phyloP scores from a whole-genome alignment of 2,888 invertebrate species.

The Parapristionchus giblindavisi region DNA sequence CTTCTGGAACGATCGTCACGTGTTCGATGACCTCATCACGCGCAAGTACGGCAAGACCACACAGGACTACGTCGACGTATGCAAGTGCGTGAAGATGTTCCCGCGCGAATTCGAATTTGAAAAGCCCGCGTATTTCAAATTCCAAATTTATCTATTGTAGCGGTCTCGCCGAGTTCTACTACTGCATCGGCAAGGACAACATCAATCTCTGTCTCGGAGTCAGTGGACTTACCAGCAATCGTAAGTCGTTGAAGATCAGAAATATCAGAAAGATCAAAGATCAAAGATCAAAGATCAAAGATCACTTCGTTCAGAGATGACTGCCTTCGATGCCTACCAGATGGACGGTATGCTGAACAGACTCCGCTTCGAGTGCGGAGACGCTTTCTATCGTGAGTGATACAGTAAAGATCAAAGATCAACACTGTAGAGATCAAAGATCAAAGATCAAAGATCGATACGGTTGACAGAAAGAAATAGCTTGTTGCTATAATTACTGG shows the following conservation, averaged over 20 bases:
- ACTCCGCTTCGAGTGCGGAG: conserved; percentile 37
- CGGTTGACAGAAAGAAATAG: too few relatives aligned
- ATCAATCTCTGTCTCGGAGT: conserved; percentile 34
- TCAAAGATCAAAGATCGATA: too few relatives aligned
- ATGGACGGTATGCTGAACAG: conserved; percentile 32
- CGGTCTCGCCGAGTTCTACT: conserved; percentile 33
- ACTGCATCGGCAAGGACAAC: conserved; percentile 31
- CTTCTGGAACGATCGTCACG: conserved; percentile 39
- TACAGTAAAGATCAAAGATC: too few relatives aligned
- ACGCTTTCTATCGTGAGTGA: conserved; percentile 30
- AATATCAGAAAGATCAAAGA: too few relatives aligned
- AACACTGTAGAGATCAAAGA: too few relatives aligned
- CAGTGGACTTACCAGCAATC: conserved; percentile 20
- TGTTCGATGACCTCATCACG: conserved; percentile 21
- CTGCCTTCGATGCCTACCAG: conserved; percentile 35
- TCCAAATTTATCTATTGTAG: neutral
- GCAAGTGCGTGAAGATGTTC: conserved; percentile 31
- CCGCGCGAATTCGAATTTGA: neutral
- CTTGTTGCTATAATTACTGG: too few relatives aligned
- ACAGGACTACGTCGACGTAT: conserved; percentile 29
- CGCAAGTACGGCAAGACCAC: conserved; percentile 17
- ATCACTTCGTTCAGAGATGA: conserved; percentile 6
- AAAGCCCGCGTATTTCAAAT: neutral
- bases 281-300: too few relatives aligned
- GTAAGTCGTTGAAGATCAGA: neutral